Percentiles rank a stretch among this genome's conserved stretches.
Conservation (phyloP, 2,888 invertebrate species). For the Cyaniris semiargus region DNA sequence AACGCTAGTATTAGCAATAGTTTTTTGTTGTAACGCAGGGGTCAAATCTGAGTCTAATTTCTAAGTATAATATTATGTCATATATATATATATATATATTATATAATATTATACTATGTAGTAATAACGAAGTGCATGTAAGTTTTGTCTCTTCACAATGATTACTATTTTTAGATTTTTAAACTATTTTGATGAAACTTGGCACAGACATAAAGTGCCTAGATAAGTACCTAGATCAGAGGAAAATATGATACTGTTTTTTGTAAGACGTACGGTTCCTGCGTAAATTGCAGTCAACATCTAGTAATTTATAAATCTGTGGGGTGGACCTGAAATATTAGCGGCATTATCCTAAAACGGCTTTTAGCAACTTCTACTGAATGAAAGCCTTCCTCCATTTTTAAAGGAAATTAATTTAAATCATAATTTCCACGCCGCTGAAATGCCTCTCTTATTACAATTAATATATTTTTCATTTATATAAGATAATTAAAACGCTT, state of each 20-base stretch:
- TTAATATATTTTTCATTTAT: conserved; percentile 38
- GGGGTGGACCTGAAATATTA: conserved; percentile 12
- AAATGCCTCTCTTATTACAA: conserved; percentile 36
- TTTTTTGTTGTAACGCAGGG: not conserved
- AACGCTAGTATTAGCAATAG: too few relatives aligned
- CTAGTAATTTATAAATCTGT: not conserved
- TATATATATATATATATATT: too few relatives aligned
- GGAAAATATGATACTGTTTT: not conserved
- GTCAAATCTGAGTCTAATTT: not conserved
- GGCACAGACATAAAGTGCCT: too few relatives aligned
- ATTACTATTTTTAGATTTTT: too few relatives aligned
- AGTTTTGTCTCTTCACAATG: too few relatives aligned
- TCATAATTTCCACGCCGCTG: conserved; percentile 41
- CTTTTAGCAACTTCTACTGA: conserved; percentile 26
- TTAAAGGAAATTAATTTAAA: conserved; percentile 41
- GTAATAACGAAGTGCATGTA: too few relatives aligned
- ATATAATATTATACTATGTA: too few relatives aligned
- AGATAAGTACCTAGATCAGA: too few relatives aligned
- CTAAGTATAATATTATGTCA: not conserved
- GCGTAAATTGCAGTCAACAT: not conserved
- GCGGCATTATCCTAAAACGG: conserved; percentile 22
- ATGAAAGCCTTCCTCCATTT: conserved; percentile 29
- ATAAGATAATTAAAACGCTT: conserved; percentile 20
- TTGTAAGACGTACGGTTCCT: not conserved
- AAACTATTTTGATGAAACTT: too few relatives aligned